Conservation (phyloP, 1,140 invertebrate genomes). For the Periplaneta americana region DNA sequence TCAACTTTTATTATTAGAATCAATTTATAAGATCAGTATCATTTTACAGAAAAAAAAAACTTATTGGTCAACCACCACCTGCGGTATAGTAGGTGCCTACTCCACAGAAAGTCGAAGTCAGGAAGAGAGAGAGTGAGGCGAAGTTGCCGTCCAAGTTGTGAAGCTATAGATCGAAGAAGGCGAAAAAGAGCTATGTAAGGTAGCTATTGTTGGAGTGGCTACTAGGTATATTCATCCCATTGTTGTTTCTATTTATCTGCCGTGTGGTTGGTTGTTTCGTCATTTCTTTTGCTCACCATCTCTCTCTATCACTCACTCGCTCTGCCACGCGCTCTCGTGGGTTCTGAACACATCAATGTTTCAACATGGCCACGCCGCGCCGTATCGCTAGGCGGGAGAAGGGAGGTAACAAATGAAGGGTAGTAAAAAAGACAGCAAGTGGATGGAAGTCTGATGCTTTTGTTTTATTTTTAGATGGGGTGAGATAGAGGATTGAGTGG, state of each 20-base stretch:
- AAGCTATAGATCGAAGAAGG: background rate
- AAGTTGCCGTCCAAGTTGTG: too few species aligned
- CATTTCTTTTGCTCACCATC: constrained; percentile 13
- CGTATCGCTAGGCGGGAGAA: background rate
- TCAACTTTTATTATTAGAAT: too few species aligned
- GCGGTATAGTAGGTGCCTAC: too few species aligned
- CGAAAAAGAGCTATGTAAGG: background rate
- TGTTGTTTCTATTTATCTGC: constrained; percentile 11
- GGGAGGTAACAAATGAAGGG: constrained; percentile 16
- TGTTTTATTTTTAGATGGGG: background rate
- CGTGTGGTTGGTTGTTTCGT: constrained; percentile 14
- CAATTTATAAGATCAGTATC: too few species aligned
- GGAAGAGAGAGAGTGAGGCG: too few species aligned
- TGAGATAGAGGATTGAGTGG: background rate
- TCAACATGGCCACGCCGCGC: constrained; percentile 4
- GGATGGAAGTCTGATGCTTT: constrained; percentile 1
- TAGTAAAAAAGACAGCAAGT: constrained; percentile 12
- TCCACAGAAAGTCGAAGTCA: too few species aligned
- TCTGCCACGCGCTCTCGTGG: constrained; percentile 3
- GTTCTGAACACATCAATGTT: constrained; percentile 15
- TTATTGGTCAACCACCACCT: too few species aligned
- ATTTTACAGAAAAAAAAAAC: too few species aligned
- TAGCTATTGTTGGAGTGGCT: background rate
- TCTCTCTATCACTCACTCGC: background rate
- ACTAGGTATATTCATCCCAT: constrained; percentile 1